Evolutionary conservation across 2,797 vertebrate species (phyloP).

Genomic region (Gambelia wislizenii): DNA sequence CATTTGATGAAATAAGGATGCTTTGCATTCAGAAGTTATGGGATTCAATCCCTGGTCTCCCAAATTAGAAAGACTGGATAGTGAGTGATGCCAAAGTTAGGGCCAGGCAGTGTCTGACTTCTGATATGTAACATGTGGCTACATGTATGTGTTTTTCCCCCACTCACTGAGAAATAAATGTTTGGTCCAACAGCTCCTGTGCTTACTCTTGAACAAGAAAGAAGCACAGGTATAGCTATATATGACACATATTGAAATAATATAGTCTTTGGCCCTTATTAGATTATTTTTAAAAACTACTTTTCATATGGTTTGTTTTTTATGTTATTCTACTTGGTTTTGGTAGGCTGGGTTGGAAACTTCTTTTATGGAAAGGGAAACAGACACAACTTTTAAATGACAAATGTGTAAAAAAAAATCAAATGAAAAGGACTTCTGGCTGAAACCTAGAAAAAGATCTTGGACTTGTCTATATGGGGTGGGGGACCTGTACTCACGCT

Average conservation of each 20-base stretch:
- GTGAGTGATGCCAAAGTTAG: not conserved
- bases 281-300: no score
- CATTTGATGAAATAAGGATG: not conserved
- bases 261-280: not conserved
- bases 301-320: not conserved
- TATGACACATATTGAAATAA: not conserved
- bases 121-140: not conserved
- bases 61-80: not conserved
- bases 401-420: not conserved
- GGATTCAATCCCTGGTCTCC: not conserved
- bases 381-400: not conserved
- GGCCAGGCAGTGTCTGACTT: not conserved
- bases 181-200: not conserved
- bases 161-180: not conserved
- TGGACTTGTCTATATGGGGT: no score
- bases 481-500: no score
- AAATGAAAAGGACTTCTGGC: not conserved
- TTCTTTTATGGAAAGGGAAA: not conserved
- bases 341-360: no score
- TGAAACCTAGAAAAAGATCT: not conserved
- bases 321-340: no score
- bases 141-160: not conserved
- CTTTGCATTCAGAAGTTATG: not conserved
- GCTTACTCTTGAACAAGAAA: not conserved
- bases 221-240: not conserved